phyloP scores from a whole-genome alignment of 2,888 invertebrate species.

The Heliconius ethilla region DNA sequence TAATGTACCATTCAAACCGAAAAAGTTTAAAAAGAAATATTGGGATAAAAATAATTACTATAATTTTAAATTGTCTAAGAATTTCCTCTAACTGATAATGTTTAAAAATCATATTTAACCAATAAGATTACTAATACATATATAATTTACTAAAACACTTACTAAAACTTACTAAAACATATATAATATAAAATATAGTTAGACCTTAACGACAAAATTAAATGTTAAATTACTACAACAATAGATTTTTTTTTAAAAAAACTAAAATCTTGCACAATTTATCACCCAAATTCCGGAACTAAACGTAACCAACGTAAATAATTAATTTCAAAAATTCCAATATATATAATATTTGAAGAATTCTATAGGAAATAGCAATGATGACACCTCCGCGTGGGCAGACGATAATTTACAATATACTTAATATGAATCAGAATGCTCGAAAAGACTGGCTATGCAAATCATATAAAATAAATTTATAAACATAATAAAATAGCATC shows the following conservation, averaged over 20 bases:
- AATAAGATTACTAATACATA: too few species aligned
- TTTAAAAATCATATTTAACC: too few species aligned
- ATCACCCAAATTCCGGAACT: slow-evolving; percentile 35
- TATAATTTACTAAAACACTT: too few species aligned
- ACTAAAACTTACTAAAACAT: too few species aligned
- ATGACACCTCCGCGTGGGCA: slow-evolving; percentile 43
- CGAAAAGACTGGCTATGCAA: slow-evolving; percentile 42
- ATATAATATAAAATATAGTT: too few species aligned
- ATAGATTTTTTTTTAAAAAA: slow-evolving; percentile 14
- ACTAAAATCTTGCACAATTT: slow-evolving; percentile 32
- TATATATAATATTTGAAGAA: slow-evolving; percentile 34
- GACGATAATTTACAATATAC: slow-evolving; percentile 35
- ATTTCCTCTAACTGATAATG: too few species aligned
- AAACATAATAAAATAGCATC: slow-evolving; percentile 40
- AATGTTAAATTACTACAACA: slow-evolving; percentile 26
- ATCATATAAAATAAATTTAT: slow-evolving; percentile 42
- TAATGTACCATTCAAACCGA: too few species aligned
- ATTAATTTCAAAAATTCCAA: slow-evolving; percentile 39
- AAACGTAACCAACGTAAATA: slow-evolving; percentile 27
- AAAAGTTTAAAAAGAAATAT: too few species aligned
- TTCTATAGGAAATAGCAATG: slow-evolving; percentile 43
- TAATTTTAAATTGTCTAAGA: too few species aligned
- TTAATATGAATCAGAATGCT: slow-evolving; percentile 44
- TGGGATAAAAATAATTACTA: too few species aligned
- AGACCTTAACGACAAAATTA: too few species aligned